Base-by-base conservation (phyloP, 2,797 vertebrate species). In the Melanotaenia parkinsoni region DNA sequence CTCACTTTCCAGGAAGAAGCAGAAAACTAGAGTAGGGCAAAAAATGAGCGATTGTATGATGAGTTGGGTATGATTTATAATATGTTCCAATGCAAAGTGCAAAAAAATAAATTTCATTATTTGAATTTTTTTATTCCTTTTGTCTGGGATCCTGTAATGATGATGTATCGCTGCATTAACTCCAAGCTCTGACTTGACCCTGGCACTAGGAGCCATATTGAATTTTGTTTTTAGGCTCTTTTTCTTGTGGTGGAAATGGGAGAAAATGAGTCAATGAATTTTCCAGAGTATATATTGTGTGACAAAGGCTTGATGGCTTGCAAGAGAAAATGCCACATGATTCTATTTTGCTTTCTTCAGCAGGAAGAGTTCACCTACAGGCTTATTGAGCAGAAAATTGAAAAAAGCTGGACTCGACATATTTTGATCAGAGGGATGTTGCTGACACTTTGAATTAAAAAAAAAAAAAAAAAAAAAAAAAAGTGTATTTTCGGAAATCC, bases 121-220 rank as follows among this genome's bases (percentile, higher is more conserved):
- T 87, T 32, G 0, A 67, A 75, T 56, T 70, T 79, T 74, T 67
- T 43, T 72, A 64, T 70, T 59, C 28, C 51, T 74, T 40, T 68
- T 2, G 33, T 22, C 30, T 13, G 60, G 58, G 50, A 79, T 87
- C 77, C 67, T 66, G 64, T 91, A 89, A 93, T 89, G 82, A 92
- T 89, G 88, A 93, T 90, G 80, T 85, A 92, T 92, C 16, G 22
- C 72, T 2, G 1, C 81, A 86, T 91, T 86, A 87, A 70, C 60
- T 84, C 51, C 60, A 32, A 20, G 33, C 64, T 86, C 74, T 76
- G 79, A 81, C 78, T 83, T 86, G 79, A 85, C 20, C 28, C 58
- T 51, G 62, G 83, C 82, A 77, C 68, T 40, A 69, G 88, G 70
- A 47, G 57, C 83, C 70, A 58, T 80, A 86, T 83, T 86, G 73